Evolutionary conservation across 1,140 invertebrate genomes (phyloP), one percentile per base, ranked within the genome.

Genomic region (Drosophila rhopaloa): DNA sequence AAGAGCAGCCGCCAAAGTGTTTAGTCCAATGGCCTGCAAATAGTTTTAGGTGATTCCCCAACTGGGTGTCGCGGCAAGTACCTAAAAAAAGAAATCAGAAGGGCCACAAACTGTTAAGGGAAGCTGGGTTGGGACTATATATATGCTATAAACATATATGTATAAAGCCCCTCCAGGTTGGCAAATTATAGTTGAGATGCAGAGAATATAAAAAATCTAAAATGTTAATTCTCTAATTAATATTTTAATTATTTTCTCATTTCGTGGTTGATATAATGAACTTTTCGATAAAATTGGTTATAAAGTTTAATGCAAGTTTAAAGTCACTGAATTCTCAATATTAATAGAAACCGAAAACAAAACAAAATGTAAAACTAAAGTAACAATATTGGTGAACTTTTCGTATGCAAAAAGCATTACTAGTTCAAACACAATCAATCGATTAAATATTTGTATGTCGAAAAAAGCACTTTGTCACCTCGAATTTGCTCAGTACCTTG

Each of bases 31-130:
- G 68, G 70, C 43, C 62, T 61, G 59, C 59, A 83, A 83, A 83
- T 79, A 75, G 79, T 83, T 79, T 83, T 58, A 73, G 81, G 62
- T 62, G 73, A 47, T 58, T 71, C 66, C 65, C 37, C 66, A 71
- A 71, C 68, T 48, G 68, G 44, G 68, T 71, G 38, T 58, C 43
- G 19, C 13, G 16, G 4, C 1, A 63, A 35, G 16, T 35, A 0
- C 24, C 37, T 0, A 6, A 13, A 16, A 32, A 29, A 19, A 13
- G 19, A 24, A 41, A 41, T 24, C 16, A 38, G 11, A n/a, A 4
- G 13, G 24, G 0, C 50, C 19, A 11, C 9, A 37, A 51, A 11
- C 50, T 14, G 10, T 53, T 37, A 53, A 14, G 29, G 29, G 5
- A 19, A 11, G 16, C 38, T 13, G 38, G n/a, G n/a, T 9, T 4